phyloP scores from a whole-genome alignment of 1,140 invertebrate genomes.

The Nixonia krombeini region DNA sequence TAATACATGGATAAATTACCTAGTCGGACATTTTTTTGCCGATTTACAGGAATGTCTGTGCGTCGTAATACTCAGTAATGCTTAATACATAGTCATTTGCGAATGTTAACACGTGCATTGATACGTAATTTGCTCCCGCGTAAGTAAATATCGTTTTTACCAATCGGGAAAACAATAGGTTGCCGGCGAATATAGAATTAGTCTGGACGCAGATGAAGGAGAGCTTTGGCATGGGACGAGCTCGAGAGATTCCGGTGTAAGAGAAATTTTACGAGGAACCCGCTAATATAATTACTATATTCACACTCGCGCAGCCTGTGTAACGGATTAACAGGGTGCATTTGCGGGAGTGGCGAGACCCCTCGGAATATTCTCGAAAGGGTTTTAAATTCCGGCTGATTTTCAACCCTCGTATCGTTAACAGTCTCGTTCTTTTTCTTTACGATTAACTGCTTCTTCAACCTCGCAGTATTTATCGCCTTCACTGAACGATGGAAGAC shows the following conservation, averaged over 20 bases:
- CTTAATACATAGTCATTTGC: too few relatives aligned
- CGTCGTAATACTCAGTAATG: too few relatives aligned
- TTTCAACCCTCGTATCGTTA: neutral
- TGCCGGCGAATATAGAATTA: neutral
- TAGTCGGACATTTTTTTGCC: too few relatives aligned
- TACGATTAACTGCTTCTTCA: conserved; percentile 8
- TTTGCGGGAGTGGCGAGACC: neutral
- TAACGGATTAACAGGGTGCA: conserved; percentile 13
- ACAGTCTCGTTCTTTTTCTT: conserved; percentile 11
- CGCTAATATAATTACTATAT: conserved; percentile 9
- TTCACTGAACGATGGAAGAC: neutral
- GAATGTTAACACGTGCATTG: too few relatives aligned
- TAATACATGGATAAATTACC: too few relatives aligned
- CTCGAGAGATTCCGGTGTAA: neutral
- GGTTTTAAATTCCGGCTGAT: conserved; percentile 14
- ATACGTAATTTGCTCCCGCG: too few relatives aligned
- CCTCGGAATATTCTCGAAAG: conserved; percentile 1
- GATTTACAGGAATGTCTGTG: too few relatives aligned
- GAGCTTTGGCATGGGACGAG: neutral
- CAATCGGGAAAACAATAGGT: neutral
- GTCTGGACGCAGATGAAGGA: neutral
- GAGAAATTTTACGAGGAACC: conserved; percentile 6
- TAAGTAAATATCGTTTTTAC: too few relatives aligned
- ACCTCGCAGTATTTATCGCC: neutral
- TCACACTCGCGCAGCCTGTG: conserved; percentile 10